Percentiles rank a stretch among this genome's conserved stretches.
Evolutionary conservation across 2,888 invertebrate species (phyloP).

Genomic region (Xestobium rufovillosum): DNA sequence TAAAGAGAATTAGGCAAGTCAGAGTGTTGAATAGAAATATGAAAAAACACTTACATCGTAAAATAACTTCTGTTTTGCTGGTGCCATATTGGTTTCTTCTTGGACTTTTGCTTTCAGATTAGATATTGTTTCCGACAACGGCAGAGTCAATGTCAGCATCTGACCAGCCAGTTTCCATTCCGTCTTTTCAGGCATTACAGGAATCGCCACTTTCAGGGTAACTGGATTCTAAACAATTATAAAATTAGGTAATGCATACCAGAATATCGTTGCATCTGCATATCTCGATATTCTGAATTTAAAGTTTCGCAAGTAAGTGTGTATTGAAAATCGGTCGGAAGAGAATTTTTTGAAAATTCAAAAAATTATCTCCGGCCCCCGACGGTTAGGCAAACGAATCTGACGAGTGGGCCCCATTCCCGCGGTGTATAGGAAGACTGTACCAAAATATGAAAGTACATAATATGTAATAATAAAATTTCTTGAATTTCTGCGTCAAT

Average conservation of each 20-base stretch:
- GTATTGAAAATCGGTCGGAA: background rate
- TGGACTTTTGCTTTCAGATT: conserved; percentile 81
- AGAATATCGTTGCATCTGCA: too few relatives aligned
- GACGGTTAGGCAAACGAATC: too few relatives aligned
- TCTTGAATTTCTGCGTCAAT: too few relatives aligned
- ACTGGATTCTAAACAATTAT: conserved; percentile 58
- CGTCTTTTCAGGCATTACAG: conserved; percentile 76
- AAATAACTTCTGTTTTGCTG: conserved; percentile 94
- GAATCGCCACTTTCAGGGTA: conserved; percentile 73
- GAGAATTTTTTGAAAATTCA: too few relatives aligned
- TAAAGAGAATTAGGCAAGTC: conserved; percentile 33
- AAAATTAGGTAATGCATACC: too few relatives aligned
- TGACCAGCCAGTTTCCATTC: conserved; percentile 97
- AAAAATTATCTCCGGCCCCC: too few relatives aligned
- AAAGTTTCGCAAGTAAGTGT: background rate
- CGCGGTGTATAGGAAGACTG: too few relatives aligned
- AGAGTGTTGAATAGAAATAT: conserved; percentile 4
- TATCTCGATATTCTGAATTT: too few relatives aligned
- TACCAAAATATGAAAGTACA: conserved; percentile 6
- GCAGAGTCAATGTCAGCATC: conserved; percentile 66
- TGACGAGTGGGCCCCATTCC: too few relatives aligned
- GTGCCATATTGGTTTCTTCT: conserved; percentile 85
- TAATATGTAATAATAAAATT: too few relatives aligned
- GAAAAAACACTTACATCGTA: conserved; percentile 63
- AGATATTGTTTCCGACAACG: conserved; percentile 70